phyloP scores from a whole-genome alignment of 1,140 invertebrate genomes.

The Steinernema khuongi region DNA sequence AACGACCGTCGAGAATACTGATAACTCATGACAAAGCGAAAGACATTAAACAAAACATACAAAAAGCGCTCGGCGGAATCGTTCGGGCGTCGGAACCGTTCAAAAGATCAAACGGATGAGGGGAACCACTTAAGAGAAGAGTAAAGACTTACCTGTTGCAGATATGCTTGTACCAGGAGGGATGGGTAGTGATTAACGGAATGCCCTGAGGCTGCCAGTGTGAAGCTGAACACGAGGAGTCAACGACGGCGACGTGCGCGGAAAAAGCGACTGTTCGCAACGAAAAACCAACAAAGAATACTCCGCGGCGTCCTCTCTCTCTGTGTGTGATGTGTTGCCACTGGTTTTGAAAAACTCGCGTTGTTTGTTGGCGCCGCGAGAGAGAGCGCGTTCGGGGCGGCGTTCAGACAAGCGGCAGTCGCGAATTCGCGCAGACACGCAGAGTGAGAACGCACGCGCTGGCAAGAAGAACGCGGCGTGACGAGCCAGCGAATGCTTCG shows the following conservation, averaged over 20 bases:
- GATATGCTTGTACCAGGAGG: neutral
- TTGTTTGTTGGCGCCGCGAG: conserved; percentile 9
- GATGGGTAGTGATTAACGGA: conserved; percentile 14
- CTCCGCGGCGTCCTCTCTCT: neutral
- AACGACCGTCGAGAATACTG: neutral
- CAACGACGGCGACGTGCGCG: conserved; percentile 2
- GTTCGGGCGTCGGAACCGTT: neutral
- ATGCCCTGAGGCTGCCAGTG: conserved; percentile 12
- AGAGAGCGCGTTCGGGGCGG: conserved; percentile 10
- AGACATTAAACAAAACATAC: neutral
- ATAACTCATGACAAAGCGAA: neutral
- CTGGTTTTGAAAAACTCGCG: conserved; percentile 16
- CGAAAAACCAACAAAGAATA: conserved; percentile 2
- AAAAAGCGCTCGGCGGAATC: neutral
- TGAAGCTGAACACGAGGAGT: neutral
- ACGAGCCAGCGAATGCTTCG: neutral
- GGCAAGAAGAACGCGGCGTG: conserved; percentile 9
- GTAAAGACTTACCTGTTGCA: conserved; percentile 12
- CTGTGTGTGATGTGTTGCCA: conserved; percentile 14
- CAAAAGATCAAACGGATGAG: no score
- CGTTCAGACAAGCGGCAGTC: conserved; percentile 10
- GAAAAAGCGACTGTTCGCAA: conserved; percentile 15
- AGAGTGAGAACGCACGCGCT: conserved; percentile 14
- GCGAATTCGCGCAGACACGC: conserved; percentile 11
- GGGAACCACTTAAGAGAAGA: no score